Evolutionary conservation across 2,888 invertebrate species (phyloP).

Genomic region (Teleiodes luculella): DNA sequence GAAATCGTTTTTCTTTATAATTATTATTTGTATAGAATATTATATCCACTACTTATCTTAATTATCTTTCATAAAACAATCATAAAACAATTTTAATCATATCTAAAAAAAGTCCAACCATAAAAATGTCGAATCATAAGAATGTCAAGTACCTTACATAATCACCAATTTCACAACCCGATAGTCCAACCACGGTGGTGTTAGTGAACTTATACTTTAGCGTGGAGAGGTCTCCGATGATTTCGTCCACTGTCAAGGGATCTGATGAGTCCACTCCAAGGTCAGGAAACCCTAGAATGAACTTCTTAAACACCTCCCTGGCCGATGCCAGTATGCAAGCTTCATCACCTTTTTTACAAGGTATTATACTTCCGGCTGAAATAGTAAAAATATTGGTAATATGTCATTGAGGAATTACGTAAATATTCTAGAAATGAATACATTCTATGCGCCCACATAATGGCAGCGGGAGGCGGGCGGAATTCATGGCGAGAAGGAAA

Average conservation of each 20-base stretch:
- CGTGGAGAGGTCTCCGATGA: slow-evolving; percentile 21
- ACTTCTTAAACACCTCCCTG: not conserved
- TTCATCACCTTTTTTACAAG: not conserved
- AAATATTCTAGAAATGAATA: too few relatives aligned
- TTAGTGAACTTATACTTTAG: slow-evolving; percentile 25
- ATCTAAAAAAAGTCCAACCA: too few relatives aligned
- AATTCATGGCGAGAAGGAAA: too few relatives aligned
- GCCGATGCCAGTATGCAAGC: not conserved
- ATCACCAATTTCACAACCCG: slow-evolving; percentile 20
- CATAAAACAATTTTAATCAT: too few relatives aligned
- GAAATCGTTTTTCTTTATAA: too few relatives aligned
- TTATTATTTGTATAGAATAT: too few relatives aligned
- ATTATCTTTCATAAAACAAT: too few relatives aligned
- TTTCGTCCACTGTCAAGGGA: slow-evolving; percentile 28
- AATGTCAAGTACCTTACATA: slow-evolving; percentile 20
- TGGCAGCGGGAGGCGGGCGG: too few relatives aligned
- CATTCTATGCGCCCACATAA: too few relatives aligned
- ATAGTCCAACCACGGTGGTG: slow-evolving; percentile 22
- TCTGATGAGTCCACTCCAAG: slow-evolving; percentile 31
- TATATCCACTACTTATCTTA: too few relatives aligned
- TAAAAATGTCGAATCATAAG: too few relatives aligned
- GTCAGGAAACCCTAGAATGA: slow-evolving; percentile 25
- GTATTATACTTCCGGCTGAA: not conserved
- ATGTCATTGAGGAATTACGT: too few relatives aligned
- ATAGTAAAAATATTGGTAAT: slow-evolving; percentile 42